Base-by-base conservation (phyloP, 2,797 vertebrate species). In the Pangasius larnaudii region DNA sequence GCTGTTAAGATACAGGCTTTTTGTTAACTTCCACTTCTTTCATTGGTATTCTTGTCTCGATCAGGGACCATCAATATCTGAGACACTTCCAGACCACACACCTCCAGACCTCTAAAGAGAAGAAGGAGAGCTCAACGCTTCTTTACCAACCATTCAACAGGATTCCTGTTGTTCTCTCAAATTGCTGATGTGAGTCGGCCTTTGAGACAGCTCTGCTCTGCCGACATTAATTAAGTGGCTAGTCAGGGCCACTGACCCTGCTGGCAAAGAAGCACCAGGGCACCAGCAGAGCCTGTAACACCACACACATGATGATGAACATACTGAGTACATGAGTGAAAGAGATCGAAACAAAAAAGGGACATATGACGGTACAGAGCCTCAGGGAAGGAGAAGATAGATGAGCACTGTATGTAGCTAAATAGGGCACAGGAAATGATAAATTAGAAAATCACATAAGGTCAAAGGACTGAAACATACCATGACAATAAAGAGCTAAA, bases 191-290 rank as follows among this genome's bases (percentile, higher is more conserved):
- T 90, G 88, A 92, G 89, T 46, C 72, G 69, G 89, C 88, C 90
- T 92, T 92, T 93, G 91, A 93, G 91, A 92, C 92, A 92, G 94
- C 93, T 92, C 92, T 92, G 92, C 93, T 92, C 92, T 91, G 91
- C 90, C 86, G 86, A 94, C 93, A 94, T 95, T 94, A 93, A 95
- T 95, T 95, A 94, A 94, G 92, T 90, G 59, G 77, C 91, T 88
- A 67, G 81, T 90, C 87, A 93, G 39, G 86, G 89, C 91, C 79
- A 78, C 82, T 81, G 88, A 88, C 85, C 86, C 80, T 85, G 88
- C 87, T 91, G 94, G 93, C 93, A 91, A 72, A 89, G 87, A 33
- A 92, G 93, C 94, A 94, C 89, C 78, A 86, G 88, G 91, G 94
- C 93, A 93, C 93, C 93, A 89, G 91, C 92, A 92, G 90, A 91